A percentile compares a stretch with the other conserved stretches of the same genome.
These are phyloP conservation scores for Caenorhabditis wallacei DNA, from an alignment of 2,888 invertebrate species.

Conservation along the genomic window DNA sequence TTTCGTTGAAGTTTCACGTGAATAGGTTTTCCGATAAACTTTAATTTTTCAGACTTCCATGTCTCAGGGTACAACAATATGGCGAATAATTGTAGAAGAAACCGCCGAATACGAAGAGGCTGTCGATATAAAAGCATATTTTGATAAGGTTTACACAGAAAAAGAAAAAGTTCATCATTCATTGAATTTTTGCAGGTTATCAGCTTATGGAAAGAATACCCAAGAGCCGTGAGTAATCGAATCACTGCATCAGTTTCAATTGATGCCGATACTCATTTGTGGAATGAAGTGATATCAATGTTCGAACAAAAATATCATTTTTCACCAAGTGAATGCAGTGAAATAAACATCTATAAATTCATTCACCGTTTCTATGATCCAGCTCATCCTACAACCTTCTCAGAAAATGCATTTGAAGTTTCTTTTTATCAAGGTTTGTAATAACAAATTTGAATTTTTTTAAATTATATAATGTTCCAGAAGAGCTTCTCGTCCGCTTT, in stretches of 20 bases:
- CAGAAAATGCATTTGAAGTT: constrained; percentile 57
- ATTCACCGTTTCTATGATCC: constrained; percentile 17
- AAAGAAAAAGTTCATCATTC: background rate
- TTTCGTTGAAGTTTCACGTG: background rate
- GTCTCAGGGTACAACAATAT: constrained; percentile 40
- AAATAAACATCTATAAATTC: constrained; percentile 57
- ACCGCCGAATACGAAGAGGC: constrained; percentile 54
- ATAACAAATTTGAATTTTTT: background rate
- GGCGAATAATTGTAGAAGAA: constrained; percentile 51
- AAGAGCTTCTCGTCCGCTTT: constrained; percentile 54
- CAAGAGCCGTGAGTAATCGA: constrained; percentile 64
- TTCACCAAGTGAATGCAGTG: constrained; percentile 18
- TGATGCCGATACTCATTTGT: constrained; percentile 45
- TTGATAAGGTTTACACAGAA: constrained; percentile 56
- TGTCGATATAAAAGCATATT: constrained; percentile 60
- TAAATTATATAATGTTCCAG: constrained; percentile 28
- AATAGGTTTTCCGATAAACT: background rate
- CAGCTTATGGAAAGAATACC: constrained; percentile 68
- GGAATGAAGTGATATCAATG: constrained; percentile 31
- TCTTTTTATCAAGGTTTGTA: constrained; percentile 52
- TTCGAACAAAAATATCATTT: constrained; percentile 20
- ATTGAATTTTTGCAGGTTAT: constrained; percentile 47
- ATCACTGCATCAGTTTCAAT: constrained; percentile 54
- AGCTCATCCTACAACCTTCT: constrained; percentile 10
- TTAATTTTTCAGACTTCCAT: background rate